Evolutionary conservation across 2,113 vertebrate species (phyloP), one percentile per base, ranked within the genome.

Genomic region (Salvelinus sp.): DNA sequence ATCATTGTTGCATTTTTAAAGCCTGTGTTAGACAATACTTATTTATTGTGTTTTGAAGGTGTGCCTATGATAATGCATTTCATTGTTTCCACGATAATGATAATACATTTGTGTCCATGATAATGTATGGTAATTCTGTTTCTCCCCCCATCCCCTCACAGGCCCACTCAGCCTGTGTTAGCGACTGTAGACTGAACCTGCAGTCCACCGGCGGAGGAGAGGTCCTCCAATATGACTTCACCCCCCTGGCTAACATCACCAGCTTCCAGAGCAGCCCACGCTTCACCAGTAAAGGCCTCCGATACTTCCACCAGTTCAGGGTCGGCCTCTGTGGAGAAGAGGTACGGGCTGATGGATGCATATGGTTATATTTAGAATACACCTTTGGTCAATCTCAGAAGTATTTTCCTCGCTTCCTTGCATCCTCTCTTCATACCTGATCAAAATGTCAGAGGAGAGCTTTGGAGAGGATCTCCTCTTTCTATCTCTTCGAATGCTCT

Each of bases 221-320:
- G 0, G 47, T 62, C 18, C 91, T 95, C 44, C 80, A 69, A 65
- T 99, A 97, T 23, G 90, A 97, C 79, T 96, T 99, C 87, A 93
- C 91, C 0, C 80, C 86, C 0, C 85, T 99, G 89, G 82, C 91
- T n/a, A 79, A 91, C 7, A 75, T 89, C 12, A 75, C 92, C 0
- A 73, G 87, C 1, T 89, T 97, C 81, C 64, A 90, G 72, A 95
- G 93, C 28, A 87, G 89, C 10, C 92, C 95, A 1, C 94, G 94
- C 75, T 99, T 99, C 92, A 98, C 97, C 74, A 92, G 83, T 78
- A 97, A 95, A 89, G 98, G 98, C 62, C 91, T 96, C 79, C 93
- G 90, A 73, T 99, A 97, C 80, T 95, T 94, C 83, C 94, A 96
- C 48, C 92, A 87, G 76, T 98, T 98, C 86, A 96, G 83, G 78